Conservation (phyloP, 2,797 vertebrate genomes). For the Sphenopsis melanotis region DNA sequence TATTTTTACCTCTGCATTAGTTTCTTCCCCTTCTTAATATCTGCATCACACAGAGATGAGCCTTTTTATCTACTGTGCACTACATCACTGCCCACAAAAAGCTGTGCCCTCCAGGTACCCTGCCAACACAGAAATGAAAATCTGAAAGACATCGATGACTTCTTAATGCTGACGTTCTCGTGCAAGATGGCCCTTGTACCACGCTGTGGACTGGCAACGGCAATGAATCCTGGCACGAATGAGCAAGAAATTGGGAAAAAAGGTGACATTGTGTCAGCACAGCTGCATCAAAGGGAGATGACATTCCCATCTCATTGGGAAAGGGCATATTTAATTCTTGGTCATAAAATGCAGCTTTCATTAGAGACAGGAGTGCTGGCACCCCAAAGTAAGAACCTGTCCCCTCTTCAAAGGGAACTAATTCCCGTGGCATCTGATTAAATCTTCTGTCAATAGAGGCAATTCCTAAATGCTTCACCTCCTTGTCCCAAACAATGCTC, state of each 20-base stretch:
- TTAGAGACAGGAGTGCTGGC: neutral
- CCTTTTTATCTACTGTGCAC: constrained; percentile 16
- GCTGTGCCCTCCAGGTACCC: constrained; percentile 10
- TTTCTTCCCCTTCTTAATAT: constrained; percentile 47
- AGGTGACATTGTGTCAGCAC: neutral
- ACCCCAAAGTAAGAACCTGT: neutral
- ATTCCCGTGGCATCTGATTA: neutral
- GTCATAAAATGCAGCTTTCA: neutral
- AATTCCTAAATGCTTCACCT: neutral
- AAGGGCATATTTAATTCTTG: neutral
- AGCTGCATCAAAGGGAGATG: neutral
- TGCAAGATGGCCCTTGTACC: neutral
- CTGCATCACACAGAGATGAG: constrained; percentile 55
- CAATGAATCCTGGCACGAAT: neutral
- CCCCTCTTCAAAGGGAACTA: neutral
- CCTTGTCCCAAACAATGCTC: neutral
- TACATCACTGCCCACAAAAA: constrained; percentile 12
- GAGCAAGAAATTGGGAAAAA: neutral
- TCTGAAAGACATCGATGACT: constrained; percentile 33
- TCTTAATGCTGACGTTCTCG: constrained; percentile 1
- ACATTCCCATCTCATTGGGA: neutral
- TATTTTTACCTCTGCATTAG: constrained; percentile 24
- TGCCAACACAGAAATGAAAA: constrained; percentile 39
- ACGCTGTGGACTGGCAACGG: neutral
- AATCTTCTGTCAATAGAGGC: neutral